Evolutionary conservation across 2,797 vertebrate genomes (phyloP), one percentile per base, ranked within the genome.

Genomic region (Scolopax rusticola): DNA sequence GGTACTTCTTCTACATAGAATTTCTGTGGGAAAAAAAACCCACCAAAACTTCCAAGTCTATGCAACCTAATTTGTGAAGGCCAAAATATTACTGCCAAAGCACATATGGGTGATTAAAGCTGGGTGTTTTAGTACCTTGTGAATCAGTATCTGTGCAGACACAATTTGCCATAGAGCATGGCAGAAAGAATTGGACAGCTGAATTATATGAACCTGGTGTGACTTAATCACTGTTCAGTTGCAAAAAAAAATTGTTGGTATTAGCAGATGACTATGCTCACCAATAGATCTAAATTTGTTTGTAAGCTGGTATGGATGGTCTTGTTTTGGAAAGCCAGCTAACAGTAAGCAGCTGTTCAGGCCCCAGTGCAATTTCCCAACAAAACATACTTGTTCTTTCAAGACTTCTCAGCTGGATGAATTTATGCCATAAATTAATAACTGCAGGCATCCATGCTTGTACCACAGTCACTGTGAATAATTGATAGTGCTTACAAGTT

Each of bases 351-450:
- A 90, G 9, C 36, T 94, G 24, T 53, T 85, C n/a, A 76, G 32
- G 28, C 11, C 25, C 25, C 43, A 8, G 11, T 80, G 73, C 32
- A 83, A 9, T 74, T 53, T 70, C 38, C 40, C 67, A 65, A 11
- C 33, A 87, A 54, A 84, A 57, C 30, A 69, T 24, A 54, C 7
- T 80, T 85, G 51, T 87, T 83, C 61, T 85, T 87, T 87, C 64
- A 60, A 85, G 63, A 33, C 33, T 89, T 83, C 68, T 90, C 60
- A 75, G 25, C 59, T 91, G 81, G 47, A 15, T 89, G 89, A 79
- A 63, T 81, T 82, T 76, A 33, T 87, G 81, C 74, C 47, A 75
- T 94, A 93, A 89, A 95, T 86, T 95, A 89, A 93, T 64, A 88
- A 83, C 61, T 85, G 53, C 40, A 78, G 60, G 53, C 53, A 65